Evolutionary conservation across 1,140 invertebrate species (phyloP), one percentile per base, ranked within the genome.

Genomic region (Lasioglossum baleicum): DNA sequence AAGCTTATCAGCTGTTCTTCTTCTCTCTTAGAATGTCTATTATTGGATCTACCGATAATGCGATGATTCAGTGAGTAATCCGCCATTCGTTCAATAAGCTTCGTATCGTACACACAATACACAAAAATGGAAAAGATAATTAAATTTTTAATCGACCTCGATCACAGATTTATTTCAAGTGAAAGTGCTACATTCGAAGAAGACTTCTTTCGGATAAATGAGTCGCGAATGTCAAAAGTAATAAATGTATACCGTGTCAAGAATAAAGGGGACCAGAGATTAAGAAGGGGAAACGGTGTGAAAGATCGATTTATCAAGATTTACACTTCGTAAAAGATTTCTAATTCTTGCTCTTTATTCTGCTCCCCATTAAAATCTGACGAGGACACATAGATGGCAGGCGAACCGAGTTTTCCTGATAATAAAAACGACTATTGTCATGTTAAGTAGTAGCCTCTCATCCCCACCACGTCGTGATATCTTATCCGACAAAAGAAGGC

Each of bases 301-400:
- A 73, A 71, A 84, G 72, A 81, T 85, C 87, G 83, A 90, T 90
- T 90, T 85, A 90, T 90, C 90, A 89, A 87, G 90, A 90, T 90
- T 83, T 88, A 76, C 63, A 84, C 87, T 86, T 89, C 85, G 88
- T 90, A 89, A 90, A 89, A 90, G 87, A 86, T 83, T 87, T 83
- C 78, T 90, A 90, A 90, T 90, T 88, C 89, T 88, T 71, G 68
- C 63, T 82, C 75, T 77, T 65, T 80, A 74, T 85, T 81, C 83
- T 75, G 70, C 84, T 89, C 84, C 79, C 74, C 85, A 83, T 83
- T 61, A 76, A 79, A 78, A 8, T 85, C 63, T n/a, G 63, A 58
- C 44, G 73, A 68, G 66, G 60, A 81, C 76, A 65, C 48, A 42
- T 53, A 15, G 53, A 15, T 42, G 63, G n/a, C 20, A 15, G 63